A percentile compares a stretch with the other conserved stretches of the same genome.
These are phyloP conservation scores for Bursaphelenchus mucronatus DNA, from an alignment of 1,140 invertebrate genomes.

Conservation along the genomic window DNA sequence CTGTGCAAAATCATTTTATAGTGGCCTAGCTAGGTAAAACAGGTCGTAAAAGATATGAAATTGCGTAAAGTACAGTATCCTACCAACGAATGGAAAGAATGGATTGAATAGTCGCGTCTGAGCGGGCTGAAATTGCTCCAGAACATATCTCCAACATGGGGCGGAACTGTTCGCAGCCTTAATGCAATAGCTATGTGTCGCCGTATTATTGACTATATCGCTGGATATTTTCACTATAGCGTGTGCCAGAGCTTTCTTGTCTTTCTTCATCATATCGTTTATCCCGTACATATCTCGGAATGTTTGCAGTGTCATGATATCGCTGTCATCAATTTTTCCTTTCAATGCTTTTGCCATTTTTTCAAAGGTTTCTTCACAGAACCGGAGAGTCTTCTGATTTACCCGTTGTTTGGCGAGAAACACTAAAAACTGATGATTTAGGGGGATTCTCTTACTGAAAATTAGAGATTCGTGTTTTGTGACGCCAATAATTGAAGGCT, in stretches of 20 bases:
- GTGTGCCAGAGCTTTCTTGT: slow-evolving; percentile 24
- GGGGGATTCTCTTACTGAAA: slow-evolving; percentile 15
- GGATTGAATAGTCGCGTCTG: too few species aligned
- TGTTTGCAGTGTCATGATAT: slow-evolving; percentile 25
- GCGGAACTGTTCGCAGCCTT: slow-evolving; percentile 10
- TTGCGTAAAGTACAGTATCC: not conserved
- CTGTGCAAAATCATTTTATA: slow-evolving; percentile 14
- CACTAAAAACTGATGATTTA: not conserved
- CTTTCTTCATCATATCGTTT: slow-evolving; percentile 27
- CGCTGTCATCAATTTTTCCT: too few species aligned
- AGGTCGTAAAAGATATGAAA: not conserved
- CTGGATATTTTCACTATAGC: slow-evolving; percentile 37
- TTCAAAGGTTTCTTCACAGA: too few species aligned
- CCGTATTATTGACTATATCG: slow-evolving; percentile 29
- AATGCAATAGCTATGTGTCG: slow-evolving; percentile 29
- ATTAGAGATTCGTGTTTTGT: slow-evolving; percentile 31
- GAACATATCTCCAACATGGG: not conserved
- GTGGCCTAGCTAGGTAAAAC: not conserved
- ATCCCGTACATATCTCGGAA: slow-evolving; percentile 36
- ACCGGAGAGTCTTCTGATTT: too few species aligned
- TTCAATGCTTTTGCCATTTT: too few species aligned
- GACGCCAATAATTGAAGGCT: slow-evolving; percentile 29
- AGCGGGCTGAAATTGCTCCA: too few species aligned
- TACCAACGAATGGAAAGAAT: too few species aligned
- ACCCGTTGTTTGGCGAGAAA: not conserved